Conservation (phyloP, 2,888 invertebrate species). For the Agrochola lychnidis region DNA sequence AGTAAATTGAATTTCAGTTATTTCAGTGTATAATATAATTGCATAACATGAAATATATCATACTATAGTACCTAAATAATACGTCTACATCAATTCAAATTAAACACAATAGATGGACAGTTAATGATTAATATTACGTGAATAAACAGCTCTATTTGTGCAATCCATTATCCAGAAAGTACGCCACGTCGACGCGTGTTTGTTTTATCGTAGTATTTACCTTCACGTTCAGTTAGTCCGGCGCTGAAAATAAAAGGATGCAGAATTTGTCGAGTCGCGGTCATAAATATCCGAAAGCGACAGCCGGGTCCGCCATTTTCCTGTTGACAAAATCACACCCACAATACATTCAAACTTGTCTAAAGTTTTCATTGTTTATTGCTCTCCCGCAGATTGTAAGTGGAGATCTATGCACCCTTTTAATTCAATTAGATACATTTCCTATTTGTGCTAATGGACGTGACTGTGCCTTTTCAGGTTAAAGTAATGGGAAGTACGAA, state of each 20-base stretch:
- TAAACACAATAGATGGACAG: slow-evolving; percentile 37
- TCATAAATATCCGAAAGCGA: slow-evolving; percentile 87
- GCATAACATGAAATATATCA: not conserved
- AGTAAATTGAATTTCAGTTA: not conserved
- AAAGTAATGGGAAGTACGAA: slow-evolving; percentile 41
- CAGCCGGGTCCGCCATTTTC: slow-evolving; percentile 88
- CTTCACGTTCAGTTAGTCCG: slow-evolving; percentile 81
- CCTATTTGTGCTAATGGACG: slow-evolving; percentile 69
- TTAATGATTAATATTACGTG: slow-evolving; percentile 52
- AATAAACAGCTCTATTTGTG: slow-evolving; percentile 57
- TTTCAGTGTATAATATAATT: not conserved
- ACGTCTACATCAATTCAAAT: slow-evolving; percentile 30
- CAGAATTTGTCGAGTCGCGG: slow-evolving; percentile 85
- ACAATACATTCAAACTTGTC: slow-evolving; percentile 88
- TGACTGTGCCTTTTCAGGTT: slow-evolving; percentile 58
- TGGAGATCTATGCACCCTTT: slow-evolving; percentile 74
- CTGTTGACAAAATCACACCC: slow-evolving; percentile 89
- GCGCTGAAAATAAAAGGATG: slow-evolving; percentile 85
- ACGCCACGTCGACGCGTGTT: slow-evolving; percentile 67
- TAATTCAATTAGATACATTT: slow-evolving; percentile 76
- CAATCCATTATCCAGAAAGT: slow-evolving; percentile 55
- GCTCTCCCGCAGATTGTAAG: slow-evolving; percentile 78
- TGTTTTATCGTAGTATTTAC: slow-evolving; percentile 80
- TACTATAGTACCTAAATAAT: slow-evolving; percentile 16
- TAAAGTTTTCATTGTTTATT: slow-evolving; percentile 87